These are phyloP conservation scores for Rhinichthys osculus DNA, from an alignment of 2,797 vertebrate genomes.

Conservation along the genomic window DNA sequence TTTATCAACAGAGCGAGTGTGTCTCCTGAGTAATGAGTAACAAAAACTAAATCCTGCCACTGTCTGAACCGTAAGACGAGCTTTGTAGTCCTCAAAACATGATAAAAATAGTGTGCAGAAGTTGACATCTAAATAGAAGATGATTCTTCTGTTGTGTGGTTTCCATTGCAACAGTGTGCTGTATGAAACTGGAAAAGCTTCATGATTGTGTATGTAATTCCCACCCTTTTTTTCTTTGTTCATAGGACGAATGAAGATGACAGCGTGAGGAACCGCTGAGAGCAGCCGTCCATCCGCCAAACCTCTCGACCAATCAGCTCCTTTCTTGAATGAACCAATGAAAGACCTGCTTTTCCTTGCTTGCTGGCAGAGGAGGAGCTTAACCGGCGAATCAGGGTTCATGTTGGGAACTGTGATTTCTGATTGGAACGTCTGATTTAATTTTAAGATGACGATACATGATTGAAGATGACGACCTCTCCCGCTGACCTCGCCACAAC, in stretches of 20 bases:
- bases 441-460: slow-evolving; percentile 8
- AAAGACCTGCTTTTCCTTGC: slow-evolving; percentile 7
- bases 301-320: slow-evolving; percentile 24
- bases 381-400: slow-evolving; percentile 49
- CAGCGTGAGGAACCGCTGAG: slow-evolving; percentile 63
- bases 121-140: background rate
- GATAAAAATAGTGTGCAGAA: background rate
- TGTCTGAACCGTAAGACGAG: background rate
- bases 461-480: slow-evolving; percentile 29
- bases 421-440: background rate
- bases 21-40: background rate
- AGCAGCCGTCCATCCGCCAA: background rate
- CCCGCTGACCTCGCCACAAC: background rate
- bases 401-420: slow-evolving; percentile 14
- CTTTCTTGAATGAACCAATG: slow-evolving; percentile 10
- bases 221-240: slow-evolving; percentile 1
- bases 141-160: background rate
- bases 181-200: background rate
- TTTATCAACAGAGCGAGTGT: slow-evolving; percentile 15
- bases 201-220: background rate
- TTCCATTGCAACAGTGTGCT: slow-evolving; percentile 11
- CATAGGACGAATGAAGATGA: slow-evolving; percentile 79
- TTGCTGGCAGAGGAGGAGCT: background rate
- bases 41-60: background rate
- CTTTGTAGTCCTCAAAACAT: background rate